Evolutionary conservation across 2,113 vertebrate genomes (phyloP).

Genomic region (Semicossyphus pulcher): DNA sequence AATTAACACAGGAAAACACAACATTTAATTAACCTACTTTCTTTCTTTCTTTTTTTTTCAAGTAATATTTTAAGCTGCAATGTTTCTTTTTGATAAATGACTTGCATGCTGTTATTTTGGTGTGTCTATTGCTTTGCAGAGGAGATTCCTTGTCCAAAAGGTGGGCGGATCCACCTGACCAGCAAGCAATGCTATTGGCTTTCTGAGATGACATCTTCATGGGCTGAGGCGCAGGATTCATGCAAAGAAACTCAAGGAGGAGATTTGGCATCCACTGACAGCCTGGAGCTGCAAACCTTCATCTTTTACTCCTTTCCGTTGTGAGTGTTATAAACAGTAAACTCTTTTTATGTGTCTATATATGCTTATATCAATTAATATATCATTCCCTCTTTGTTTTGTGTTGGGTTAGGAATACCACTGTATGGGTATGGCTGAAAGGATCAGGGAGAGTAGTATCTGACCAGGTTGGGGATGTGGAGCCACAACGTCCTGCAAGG

Average conservation of each 20-base stretch:
- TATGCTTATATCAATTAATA: background rate
- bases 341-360: background rate
- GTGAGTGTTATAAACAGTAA: slow-evolving; percentile 57
- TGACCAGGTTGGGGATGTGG: slow-evolving; percentile 12
- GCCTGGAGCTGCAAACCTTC: slow-evolving; percentile 71
- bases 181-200: slow-evolving; percentile 83
- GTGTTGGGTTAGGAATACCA: slow-evolving; percentile 50
- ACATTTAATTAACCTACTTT: too few relatives aligned
- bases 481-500: slow-evolving; percentile 30
- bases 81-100: too few relatives aligned
- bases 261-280: slow-evolving; percentile 71
- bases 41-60: too few relatives aligned
- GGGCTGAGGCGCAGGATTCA: slow-evolving; percentile 64
- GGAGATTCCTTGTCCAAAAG: slow-evolving; percentile 72
- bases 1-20: too few relatives aligned
- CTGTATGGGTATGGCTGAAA: slow-evolving; percentile 75
- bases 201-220: slow-evolving; percentile 58
- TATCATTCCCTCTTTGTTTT: background rate
- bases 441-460: slow-evolving; percentile 7
- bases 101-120: too few relatives aligned
- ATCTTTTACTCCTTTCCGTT: slow-evolving; percentile 70
- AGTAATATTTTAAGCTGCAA: background rate
- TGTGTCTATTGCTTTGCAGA: slow-evolving; percentile 54
- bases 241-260: slow-evolving; percentile 68
- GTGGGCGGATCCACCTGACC: slow-evolving; percentile 66